Percentiles rank a stretch among this genome's conserved stretches.
phyloP scores from a whole-genome alignment of 53 echinoderm and acorn worm genomes.

The Temnopleurus reevesii region DNA sequence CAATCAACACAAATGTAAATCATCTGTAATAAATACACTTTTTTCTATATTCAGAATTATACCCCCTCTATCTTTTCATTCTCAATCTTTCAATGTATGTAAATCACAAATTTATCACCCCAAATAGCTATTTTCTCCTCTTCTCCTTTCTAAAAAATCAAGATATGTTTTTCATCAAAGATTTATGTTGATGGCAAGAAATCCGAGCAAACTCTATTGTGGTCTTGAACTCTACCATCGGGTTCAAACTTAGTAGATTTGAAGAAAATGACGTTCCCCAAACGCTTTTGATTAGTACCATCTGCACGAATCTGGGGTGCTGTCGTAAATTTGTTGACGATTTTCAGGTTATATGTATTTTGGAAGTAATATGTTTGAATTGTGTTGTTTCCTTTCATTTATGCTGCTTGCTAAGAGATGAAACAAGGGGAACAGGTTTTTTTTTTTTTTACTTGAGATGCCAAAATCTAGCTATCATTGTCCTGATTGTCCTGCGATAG shows the following conservation, averaged over 20 bases:
- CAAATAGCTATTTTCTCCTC: not conserved
- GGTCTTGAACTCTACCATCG: constrained; percentile 5
- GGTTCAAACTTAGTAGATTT: constrained; percentile 30
- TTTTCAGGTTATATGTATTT: constrained; percentile 14
- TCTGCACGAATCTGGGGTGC: not conserved
- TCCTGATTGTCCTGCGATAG: too few relatives aligned
- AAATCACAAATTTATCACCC: constrained; percentile 35
- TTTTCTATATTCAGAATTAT: not conserved
- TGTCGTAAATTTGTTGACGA: constrained; percentile 37
- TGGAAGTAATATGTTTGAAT: not conserved
- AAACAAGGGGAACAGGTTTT: too few relatives aligned
- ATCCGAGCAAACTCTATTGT: constrained; percentile 17
- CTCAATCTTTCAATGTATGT: not conserved
- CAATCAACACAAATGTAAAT: not conserved
- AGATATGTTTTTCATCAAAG: constrained; percentile 31
- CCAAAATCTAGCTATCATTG: too few relatives aligned
- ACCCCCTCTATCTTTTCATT: not conserved
- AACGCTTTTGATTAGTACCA: constrained; percentile 39
- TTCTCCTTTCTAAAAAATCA: not conserved
- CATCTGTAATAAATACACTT: constrained; percentile 3
- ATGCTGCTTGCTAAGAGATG: too few relatives aligned
- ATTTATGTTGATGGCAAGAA: constrained; percentile 29
- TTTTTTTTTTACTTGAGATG: too few relatives aligned
- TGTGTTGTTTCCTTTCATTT: not conserved
- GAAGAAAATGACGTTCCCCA: constrained; percentile 27